Evolutionary conservation across 2,888 invertebrate genomes (phyloP), one percentile per base, ranked within the genome.

Genomic region (Pachycephus smyrnensis): DNA sequence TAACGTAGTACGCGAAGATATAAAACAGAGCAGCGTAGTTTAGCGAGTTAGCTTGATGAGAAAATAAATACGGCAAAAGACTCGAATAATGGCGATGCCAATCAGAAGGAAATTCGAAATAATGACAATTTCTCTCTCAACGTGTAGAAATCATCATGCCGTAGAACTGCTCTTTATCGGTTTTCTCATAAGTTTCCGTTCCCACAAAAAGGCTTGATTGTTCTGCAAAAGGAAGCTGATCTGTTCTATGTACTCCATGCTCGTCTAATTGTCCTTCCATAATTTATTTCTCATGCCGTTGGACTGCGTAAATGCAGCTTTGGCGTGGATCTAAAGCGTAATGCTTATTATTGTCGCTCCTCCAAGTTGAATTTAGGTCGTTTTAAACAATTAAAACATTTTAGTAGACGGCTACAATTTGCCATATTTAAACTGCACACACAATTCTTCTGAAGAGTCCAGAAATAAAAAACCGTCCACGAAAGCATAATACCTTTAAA

Each of bases 191-290:
- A 15, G 37, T 75, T 79, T 75, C 73, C 77, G 69, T 77, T 79
- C 75, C 73, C 77, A 77, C 75, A 69, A 68, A 68, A 37, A 31
- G 32, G 71, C 71, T 77, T 40, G 40, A 79, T 79, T 79, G 77
- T 79, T 33, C 73, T n/a, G 23, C n/a, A 32, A 30, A 36, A 55
- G 75, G 37, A 75, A 68, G 68, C 69, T 30, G 33, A 55, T 32
- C 15, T 15, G 15, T 40, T 40, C 73, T 23, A 68, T n/a, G 23
- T 76, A 23, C 23, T 55, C 55, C 23, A 55, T 55, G 23, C 23
- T 55, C 55, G 55, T 55, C 55, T 55, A 55, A 55, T 55, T 55
- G 55, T 55, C 55, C 55, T 55, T 55, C 55, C 55, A 55, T 55
- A 55, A 55, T 55, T 55, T 55, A 55, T 23, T 55, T 55, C 55